These are phyloP conservation scores for Phasianus colchicus DNA, from an alignment of 2,113 vertebrate genomes.

Conservation along the genomic window DNA sequence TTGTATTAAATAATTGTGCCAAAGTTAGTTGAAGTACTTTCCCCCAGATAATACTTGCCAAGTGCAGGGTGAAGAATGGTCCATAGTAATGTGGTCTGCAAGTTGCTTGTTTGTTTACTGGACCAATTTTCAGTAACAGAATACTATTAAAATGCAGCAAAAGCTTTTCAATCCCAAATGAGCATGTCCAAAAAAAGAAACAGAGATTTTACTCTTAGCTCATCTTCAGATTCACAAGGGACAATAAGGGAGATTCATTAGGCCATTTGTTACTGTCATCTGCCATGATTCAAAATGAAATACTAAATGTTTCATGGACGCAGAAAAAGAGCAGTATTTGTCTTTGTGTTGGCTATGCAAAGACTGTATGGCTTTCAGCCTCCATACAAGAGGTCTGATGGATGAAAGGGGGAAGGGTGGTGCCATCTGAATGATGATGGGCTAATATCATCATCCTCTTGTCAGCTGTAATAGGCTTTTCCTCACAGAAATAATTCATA, in stretches of 20 bases:
- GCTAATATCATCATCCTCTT: constrained; percentile 99
- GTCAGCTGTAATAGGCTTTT: constrained; percentile 99
- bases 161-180: constrained; percentile 47
- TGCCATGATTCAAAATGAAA: constrained; percentile 99
- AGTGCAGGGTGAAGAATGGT: background rate
- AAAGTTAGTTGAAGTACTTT: background rate
- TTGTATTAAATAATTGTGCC: background rate
- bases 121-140: constrained; percentile 58
- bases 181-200: constrained; percentile 66
- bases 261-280: constrained; percentile 98
- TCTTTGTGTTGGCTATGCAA: constrained; percentile 94
- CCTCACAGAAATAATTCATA: constrained; percentile 99
- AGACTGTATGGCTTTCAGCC: constrained; percentile 82
- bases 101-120: constrained; percentile 51
- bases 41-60: background rate
- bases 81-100: background rate
- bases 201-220: constrained; percentile 85
- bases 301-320: constrained; percentile 99
- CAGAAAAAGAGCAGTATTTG: constrained; percentile 97
- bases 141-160: constrained; percentile 35
- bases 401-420: constrained; percentile 96
- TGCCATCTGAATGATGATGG: constrained; percentile 99
- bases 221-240: constrained; percentile 88
- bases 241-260: constrained; percentile 99
- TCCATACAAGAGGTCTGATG: constrained; percentile 90